Conservation (phyloP, 2,797 vertebrate species). For the Falco naumanni region DNA sequence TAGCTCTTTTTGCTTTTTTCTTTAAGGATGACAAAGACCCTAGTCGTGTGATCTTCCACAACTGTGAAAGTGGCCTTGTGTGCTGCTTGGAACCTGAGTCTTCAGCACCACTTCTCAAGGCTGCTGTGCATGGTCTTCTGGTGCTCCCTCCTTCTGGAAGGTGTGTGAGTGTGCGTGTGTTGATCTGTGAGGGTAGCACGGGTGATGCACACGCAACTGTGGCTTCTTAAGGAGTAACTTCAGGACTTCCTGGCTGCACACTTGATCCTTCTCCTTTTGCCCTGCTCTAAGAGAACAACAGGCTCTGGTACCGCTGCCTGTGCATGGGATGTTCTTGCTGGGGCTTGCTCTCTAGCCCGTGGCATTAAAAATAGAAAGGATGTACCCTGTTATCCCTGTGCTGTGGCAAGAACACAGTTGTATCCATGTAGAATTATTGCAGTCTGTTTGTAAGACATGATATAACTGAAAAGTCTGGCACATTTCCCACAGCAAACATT, state of each 20-base stretch:
- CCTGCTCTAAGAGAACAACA: background rate
- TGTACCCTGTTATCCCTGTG: background rate
- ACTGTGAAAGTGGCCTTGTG: background rate
- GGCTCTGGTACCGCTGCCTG: background rate
- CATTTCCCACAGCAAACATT: slow-evolving; percentile 63
- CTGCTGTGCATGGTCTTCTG: background rate
- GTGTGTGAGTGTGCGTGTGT: background rate
- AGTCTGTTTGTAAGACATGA: slow-evolving; percentile 36
- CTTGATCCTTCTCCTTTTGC: background rate
- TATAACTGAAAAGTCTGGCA: slow-evolving; percentile 70
- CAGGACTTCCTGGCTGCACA: background rate
- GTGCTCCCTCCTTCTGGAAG: background rate
- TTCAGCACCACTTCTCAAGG: background rate
- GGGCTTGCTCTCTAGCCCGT: background rate
- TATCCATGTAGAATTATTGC: slow-evolving; percentile 2
- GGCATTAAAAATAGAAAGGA: background rate
- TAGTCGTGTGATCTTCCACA: accelerated
- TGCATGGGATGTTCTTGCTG: background rate
- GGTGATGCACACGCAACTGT: accelerated
- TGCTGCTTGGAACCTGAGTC: background rate
- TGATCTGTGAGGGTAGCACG: background rate
- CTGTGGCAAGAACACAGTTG: background rate
- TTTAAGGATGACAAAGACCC: background rate
- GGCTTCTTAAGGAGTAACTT: background rate
- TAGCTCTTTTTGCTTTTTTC: background rate